These are phyloP conservation scores for Macrosiphum euphorbiae DNA, from an alignment of 2,888 invertebrate genomes.

Conservation along the genomic window DNA sequence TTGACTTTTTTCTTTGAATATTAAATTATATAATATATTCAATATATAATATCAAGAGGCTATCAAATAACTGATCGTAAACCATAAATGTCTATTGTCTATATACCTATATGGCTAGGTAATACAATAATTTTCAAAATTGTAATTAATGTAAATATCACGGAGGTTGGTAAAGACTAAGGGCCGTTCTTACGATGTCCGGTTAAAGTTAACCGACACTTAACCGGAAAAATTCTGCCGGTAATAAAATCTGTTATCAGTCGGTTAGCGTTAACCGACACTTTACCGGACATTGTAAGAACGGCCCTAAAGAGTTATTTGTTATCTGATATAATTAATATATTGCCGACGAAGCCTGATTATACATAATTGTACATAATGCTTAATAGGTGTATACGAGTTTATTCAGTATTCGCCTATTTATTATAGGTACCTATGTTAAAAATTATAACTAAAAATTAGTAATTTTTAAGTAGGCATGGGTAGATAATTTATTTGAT, in stretches of 20 bases:
- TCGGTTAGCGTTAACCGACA: too few species aligned
- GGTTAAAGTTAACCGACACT: too few species aligned
- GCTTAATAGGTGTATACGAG: background rate
- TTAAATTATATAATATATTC: background rate
- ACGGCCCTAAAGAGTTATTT: background rate
- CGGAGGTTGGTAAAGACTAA: background rate
- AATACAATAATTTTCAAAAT: background rate
- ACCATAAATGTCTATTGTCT: background rate
- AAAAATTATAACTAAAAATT: background rate
- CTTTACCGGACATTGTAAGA: too few species aligned
- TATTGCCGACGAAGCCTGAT: background rate
- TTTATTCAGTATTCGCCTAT: too few species aligned
- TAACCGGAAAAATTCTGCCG: too few species aligned
- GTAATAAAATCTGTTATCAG: too few species aligned
- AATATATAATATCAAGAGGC: background rate
- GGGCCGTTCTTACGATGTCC: too few species aligned
- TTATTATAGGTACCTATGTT: background rate
- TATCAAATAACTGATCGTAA: background rate
- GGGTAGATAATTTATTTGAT: too few species aligned
- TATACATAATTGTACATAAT: background rate
- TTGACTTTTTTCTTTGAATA: too few species aligned
- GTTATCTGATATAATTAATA: background rate
- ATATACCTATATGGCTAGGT: background rate
- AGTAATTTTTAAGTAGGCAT: background rate
- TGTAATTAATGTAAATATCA: background rate